phyloP scores from a whole-genome alignment of 2,888 invertebrate species.

The Cenopis cana region DNA sequence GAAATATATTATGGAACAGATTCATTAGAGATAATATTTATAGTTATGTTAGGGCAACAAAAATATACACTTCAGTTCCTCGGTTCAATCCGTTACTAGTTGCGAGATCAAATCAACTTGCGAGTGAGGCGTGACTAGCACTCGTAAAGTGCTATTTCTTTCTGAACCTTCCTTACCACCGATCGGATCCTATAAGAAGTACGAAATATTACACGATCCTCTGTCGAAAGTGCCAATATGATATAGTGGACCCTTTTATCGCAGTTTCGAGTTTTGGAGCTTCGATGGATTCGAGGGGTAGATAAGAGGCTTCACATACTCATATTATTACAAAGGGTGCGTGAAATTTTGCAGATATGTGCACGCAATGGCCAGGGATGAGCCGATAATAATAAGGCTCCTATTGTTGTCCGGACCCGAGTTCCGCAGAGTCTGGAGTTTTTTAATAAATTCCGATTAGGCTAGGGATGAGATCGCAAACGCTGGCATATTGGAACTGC shows the following conservation, averaged over 20 bases:
- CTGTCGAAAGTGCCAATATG: conserved; percentile 80
- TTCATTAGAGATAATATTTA: background rate
- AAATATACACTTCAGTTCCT: background rate
- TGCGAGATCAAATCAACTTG: conserved; percentile 41
- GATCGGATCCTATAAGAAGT: conserved; percentile 65
- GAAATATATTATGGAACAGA: background rate
- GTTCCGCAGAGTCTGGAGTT: conserved; percentile 52
- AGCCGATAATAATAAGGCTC: conserved; percentile 67
- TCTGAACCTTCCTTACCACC: conserved; percentile 36
- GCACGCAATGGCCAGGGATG: conserved; percentile 67
- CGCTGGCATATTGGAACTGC: conserved; percentile 37
- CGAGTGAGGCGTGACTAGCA: conserved; percentile 44
- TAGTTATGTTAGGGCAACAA: background rate
- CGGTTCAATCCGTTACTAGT: conserved; percentile 42
- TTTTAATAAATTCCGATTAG: conserved; percentile 61
- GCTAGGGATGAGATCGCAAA: conserved; percentile 42
- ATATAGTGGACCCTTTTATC: conserved; percentile 79
- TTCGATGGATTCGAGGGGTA: conserved; percentile 70
- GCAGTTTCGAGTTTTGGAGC: conserved; percentile 53
- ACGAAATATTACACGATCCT: conserved; percentile 73
- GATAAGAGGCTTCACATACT: conserved; percentile 69
- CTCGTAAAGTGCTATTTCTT: conserved; percentile 44
- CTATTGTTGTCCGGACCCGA: conserved; percentile 47
- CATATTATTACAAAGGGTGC: conserved; percentile 80
- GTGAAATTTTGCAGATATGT: conserved; percentile 81